Conservation (phyloP, 2,888 invertebrate species). For the Villa cingulata region DNA sequence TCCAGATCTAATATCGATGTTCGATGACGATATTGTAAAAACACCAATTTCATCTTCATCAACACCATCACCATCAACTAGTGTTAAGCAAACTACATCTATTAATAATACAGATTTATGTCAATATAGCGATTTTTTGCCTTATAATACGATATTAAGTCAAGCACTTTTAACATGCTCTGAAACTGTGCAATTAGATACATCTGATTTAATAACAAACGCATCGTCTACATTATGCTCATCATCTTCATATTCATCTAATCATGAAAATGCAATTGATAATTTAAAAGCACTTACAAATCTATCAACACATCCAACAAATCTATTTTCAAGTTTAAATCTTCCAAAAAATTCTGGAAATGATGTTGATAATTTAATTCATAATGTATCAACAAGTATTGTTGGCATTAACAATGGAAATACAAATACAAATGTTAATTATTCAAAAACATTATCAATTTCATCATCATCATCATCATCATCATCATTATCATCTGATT, state of each 20-base stretch:
- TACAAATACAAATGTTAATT: neutral
- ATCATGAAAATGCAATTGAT: constrained; percentile 37
- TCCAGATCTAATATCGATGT: constrained; percentile 20
- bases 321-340: constrained; percentile 40
- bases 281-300: constrained; percentile 40
- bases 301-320: constrained; percentile 37
- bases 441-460: neutral
- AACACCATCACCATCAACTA: constrained; percentile 2
- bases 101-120: constrained; percentile 14
- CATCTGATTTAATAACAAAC: neutral
- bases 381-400: constrained; percentile 12
- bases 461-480: neutral
- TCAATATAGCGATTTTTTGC: constrained; percentile 17
- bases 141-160: constrained; percentile 17
- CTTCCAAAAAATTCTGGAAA: constrained; percentile 13
- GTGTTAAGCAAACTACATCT: constrained; percentile 6
- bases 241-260: constrained; percentile 9
- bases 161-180: constrained; percentile 19
- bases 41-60: constrained; percentile 11
- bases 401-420: neutral
- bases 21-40: constrained; percentile 19
- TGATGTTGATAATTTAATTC: constrained; percentile 17
- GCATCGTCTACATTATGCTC: constrained; percentile 5
- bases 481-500: neutral
- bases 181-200: constrained; percentile 7